phyloP scores from a whole-genome alignment of 2,797 vertebrate species.

The Mus caroli region DNA sequence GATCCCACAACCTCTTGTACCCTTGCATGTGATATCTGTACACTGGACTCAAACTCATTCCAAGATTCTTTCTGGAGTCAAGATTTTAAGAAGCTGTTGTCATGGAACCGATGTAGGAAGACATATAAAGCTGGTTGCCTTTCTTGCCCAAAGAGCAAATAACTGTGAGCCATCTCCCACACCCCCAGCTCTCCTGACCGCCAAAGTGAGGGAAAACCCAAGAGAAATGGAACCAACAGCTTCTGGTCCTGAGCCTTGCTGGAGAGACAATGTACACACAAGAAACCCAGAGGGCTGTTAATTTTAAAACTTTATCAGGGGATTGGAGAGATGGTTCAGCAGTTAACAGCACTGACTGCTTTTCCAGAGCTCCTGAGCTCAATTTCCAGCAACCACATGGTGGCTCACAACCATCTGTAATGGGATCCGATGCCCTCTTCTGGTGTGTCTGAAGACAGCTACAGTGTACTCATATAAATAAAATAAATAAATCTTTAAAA shows the following conservation, averaged over 20 bases:
- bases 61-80: slow-evolving; percentile 25
- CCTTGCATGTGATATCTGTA: neutral
- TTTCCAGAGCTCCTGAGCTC: too few relatives aligned
- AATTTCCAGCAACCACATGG: too few relatives aligned
- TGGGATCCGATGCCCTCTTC: too few relatives aligned
- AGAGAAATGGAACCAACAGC: neutral
- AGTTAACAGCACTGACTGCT: too few relatives aligned
- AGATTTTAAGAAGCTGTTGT: slow-evolving; percentile 1
- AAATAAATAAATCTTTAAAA: too few relatives aligned
- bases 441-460: too few relatives aligned
- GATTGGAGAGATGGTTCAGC: too few relatives aligned
- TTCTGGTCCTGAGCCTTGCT: neutral
- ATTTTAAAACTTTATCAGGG: neutral
- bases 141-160: neutral
- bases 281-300: neutral
- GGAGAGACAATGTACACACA: neutral
- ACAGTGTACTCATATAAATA: too few relatives aligned
- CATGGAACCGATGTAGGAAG: neutral
- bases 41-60: neutral
- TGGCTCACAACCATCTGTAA: too few relatives aligned
- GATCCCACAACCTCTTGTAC: neutral
- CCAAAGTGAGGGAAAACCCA: neutral
- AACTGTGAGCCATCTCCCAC: neutral
- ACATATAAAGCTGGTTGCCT: neutral
- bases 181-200: neutral